Conservation (phyloP, 2,888 invertebrate species). For the Aricia artaxerxes region DNA sequence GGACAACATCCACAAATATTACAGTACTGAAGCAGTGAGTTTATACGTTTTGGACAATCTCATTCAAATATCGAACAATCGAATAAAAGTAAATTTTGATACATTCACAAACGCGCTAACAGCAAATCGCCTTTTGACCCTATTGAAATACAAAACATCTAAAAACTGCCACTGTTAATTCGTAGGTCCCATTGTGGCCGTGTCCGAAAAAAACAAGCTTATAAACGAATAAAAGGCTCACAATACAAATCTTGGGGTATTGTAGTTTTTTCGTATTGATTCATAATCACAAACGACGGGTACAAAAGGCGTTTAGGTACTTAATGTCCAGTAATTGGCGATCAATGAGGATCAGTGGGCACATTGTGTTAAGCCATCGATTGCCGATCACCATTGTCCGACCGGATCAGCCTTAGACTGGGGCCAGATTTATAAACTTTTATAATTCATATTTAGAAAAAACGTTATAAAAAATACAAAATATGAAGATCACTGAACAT, state of each 20-base stretch:
- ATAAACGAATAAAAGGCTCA: constrained; percentile 61
- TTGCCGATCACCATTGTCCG: constrained; percentile 66
- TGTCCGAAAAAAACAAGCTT: constrained; percentile 62
- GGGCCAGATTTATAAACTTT: background rate
- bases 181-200: constrained; percentile 56
- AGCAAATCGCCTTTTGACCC: constrained; percentile 51
- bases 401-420: constrained; percentile 48
- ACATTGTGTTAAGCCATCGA: constrained; percentile 75
- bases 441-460: constrained; percentile 1
- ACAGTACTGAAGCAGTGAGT: background rate
- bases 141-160: constrained; percentile 47
- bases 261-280: constrained; percentile 69
- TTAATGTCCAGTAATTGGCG: constrained; percentile 81
- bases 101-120: constrained; percentile 14
- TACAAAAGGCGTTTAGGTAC: constrained; percentile 77
- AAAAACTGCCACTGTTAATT: constrained; percentile 51
- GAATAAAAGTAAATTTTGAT: background rate
- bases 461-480: no score
- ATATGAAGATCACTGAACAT: no score
- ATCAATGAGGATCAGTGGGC: constrained; percentile 81
- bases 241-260: constrained; percentile 69
- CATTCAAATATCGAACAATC: background rate
- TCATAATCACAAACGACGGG: constrained; percentile 77
- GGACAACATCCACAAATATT: no score
- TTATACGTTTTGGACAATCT: background rate